Percentiles rank a stretch among this genome's conserved stretches.
Conservation (phyloP, 2,888 invertebrate genomes). For the Hypomecis punctinalis region DNA sequence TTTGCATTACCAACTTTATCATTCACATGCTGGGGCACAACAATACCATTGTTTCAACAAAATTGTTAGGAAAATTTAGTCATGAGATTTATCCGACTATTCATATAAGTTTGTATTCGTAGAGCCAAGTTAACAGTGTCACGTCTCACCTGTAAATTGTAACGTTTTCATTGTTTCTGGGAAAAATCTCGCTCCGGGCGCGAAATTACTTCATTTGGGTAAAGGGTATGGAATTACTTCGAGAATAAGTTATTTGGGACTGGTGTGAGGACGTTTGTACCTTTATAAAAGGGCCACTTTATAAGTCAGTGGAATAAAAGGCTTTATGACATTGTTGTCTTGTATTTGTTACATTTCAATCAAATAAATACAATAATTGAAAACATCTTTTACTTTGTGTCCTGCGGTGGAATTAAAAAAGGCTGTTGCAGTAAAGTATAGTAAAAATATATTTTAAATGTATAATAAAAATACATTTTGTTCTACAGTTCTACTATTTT, state of each 20-base stretch:
- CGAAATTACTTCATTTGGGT: constrained; percentile 36
- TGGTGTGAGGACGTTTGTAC: constrained; percentile 4
- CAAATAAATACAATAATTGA: too few relatives aligned
- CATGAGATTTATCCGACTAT: not conserved
- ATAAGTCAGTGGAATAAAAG: too few relatives aligned
- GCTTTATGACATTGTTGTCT: too few relatives aligned
- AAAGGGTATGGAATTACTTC: constrained; percentile 34
- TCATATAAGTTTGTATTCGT: not conserved
- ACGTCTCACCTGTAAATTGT: constrained; percentile 35
- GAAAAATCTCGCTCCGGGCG: constrained; percentile 29
- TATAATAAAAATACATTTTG: too few relatives aligned
- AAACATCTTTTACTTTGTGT: too few relatives aligned
- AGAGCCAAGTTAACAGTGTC: constrained; percentile 23
- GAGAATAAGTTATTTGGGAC: constrained; percentile 28
- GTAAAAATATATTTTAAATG: too few relatives aligned
- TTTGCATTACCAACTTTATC: not conserved
- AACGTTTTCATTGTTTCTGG: constrained; percentile 35
- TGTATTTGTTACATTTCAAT: too few relatives aligned
- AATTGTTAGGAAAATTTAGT: not conserved
- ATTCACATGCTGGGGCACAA: not conserved
- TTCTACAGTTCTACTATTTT: too few relatives aligned
- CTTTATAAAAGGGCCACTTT: not conserved
- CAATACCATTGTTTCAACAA: not conserved
- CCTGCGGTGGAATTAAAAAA: too few relatives aligned
- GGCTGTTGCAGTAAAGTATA: too few relatives aligned